A percentile compares a stretch with the other conserved stretches of the same genome.
Conservation (phyloP, 2,113 vertebrate species). For the Carassius carassius region DNA sequence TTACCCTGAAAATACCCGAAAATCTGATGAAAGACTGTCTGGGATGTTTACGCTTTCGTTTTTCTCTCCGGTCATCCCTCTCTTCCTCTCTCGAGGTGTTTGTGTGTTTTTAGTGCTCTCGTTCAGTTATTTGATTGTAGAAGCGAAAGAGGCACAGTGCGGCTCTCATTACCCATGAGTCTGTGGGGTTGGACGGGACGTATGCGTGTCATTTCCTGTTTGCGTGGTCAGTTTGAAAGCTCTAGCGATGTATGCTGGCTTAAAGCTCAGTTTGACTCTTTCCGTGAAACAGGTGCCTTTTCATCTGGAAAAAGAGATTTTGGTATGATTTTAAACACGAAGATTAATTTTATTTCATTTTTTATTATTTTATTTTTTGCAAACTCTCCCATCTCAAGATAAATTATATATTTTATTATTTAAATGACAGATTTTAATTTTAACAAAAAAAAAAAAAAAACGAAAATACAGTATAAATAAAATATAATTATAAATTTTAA, state of each 20-base stretch:
- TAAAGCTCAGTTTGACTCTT: not conserved
- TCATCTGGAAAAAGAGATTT: not conserved
- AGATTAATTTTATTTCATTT: not conserved
- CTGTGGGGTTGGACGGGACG: not conserved
- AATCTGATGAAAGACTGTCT: not conserved
- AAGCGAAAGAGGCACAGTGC: not conserved
- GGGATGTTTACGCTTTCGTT: not conserved
- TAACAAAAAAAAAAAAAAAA: too few species aligned
- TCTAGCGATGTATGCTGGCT: not conserved
- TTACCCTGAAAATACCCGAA: not conserved
- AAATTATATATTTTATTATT: not conserved
- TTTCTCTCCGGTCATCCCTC: not conserved
- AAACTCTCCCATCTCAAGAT: not conserved
- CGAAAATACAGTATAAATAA: too few species aligned
- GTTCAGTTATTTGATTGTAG: not conserved
- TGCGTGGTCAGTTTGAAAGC: not conserved
- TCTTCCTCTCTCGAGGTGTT: not conserved
- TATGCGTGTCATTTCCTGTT: not conserved
- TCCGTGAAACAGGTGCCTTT: not conserved
- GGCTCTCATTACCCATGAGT: constrained; percentile 17
- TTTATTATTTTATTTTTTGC: not conserved
- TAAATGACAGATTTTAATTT: too few species aligned
- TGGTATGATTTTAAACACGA: not conserved
- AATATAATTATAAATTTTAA: too few species aligned
- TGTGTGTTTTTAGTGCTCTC: not conserved